Base-by-base conservation (phyloP, 2,797 vertebrate species). In the Zalophus californianus region DNA sequence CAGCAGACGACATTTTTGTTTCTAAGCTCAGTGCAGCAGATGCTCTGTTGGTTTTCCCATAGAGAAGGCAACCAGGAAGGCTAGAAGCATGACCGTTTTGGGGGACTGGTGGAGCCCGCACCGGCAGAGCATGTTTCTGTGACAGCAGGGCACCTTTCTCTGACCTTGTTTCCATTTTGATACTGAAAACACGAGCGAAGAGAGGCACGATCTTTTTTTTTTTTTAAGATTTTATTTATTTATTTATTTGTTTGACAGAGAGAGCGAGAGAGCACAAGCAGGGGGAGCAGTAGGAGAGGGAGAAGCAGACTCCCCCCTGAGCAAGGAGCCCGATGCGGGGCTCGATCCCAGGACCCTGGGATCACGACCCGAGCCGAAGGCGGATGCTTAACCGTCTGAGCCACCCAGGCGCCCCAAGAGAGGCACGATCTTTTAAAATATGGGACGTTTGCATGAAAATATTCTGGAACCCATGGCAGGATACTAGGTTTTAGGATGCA, bases 41-140 rank as follows among this genome's bases (percentile, higher is more conserved):
- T 50, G 68, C 64, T 58, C 64, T 60, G 54, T 89, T 93, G 23
- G 54, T 85, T 80, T 96, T 96, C 84, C 70, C n/a, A 6, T 6
- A 21, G 73, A 95, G 50, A 79, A 89, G 84, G n/a, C 8, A 38
- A 56, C 38, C 56, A 56, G 82, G 25, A 32, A 80, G 60, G 52
- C 27, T 9, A 27, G 72, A 73, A 60, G 20, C 25, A 4, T 0
- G 7, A 7, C 68, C 13, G 15, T 14, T 9, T 41, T 23, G 0
- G 25, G 72, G 48, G 62, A 5, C 2, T 64, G 73, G 66, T n/a
- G 18, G 72, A 32, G 14, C 32, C 54, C 21, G 29, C 38, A 1
- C 32, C 0, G 0, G 4, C 0, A 12, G 20, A 10, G 86, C 15
- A 0, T 18, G 83, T 8, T 85, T 52, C 41, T 41, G 41, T 21